Evolutionary conservation across 2,113 vertebrate genomes (phyloP).

Genomic region (Mungos mungo): DNA sequence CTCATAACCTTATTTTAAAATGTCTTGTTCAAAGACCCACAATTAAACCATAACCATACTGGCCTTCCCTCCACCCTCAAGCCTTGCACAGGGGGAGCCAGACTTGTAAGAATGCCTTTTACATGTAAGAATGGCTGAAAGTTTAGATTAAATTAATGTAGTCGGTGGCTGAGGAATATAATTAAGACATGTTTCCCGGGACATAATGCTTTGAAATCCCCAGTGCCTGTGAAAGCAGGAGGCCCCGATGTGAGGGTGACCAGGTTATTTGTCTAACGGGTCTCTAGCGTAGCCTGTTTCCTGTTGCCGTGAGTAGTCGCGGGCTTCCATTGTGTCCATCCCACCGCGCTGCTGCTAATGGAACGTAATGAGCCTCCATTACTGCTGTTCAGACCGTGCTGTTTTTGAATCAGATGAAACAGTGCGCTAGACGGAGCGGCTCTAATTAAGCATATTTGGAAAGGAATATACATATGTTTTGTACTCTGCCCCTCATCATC

Average conservation of each 20-base stretch:
- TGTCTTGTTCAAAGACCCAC: background rate
- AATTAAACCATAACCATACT: background rate
- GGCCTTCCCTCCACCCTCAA: background rate
- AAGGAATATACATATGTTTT: constrained; percentile 50
- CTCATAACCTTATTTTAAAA: background rate
- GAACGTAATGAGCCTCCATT: constrained; percentile 77
- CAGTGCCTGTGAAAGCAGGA: constrained; percentile 54
- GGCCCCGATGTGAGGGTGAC: background rate
- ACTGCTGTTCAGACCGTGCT: constrained; percentile 44
- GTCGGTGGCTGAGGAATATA: constrained; percentile 14
- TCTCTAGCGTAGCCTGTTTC: constrained; percentile 35
- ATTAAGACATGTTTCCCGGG: constrained; percentile 50
- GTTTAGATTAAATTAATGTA: constrained; percentile 14
- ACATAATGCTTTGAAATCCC: constrained; percentile 42
- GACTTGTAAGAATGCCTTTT: constrained; percentile 52
- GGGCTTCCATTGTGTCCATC: constrained; percentile 59
- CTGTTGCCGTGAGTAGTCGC: constrained; percentile 61
- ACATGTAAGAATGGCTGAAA: constrained; percentile 32
- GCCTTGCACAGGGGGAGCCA: background rate
- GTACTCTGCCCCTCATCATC: constrained; percentile 2
- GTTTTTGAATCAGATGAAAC: constrained; percentile 73
- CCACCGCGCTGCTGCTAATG: constrained; percentile 66
- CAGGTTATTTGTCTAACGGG: constrained; percentile 52
- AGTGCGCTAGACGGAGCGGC: constrained; percentile 36
- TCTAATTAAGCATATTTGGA: constrained; percentile 72